Evolutionary conservation across 1,140 invertebrate genomes (phyloP), one percentile per base, ranked within the genome.

Genomic region (Frieseomelitta varia): DNA sequence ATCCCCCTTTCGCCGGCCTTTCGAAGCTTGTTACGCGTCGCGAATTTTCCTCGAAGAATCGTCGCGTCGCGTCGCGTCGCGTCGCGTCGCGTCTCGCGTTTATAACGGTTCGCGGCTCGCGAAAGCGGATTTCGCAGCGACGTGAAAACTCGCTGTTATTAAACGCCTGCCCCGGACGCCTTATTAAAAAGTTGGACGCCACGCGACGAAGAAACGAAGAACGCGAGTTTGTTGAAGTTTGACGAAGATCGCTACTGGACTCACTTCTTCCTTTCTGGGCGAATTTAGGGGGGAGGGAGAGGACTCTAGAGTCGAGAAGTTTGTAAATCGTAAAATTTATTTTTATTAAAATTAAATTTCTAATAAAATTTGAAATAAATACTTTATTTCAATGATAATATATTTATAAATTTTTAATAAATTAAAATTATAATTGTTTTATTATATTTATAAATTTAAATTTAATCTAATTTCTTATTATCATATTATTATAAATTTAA

Each of bases 131-230:
- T 56, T 69, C 24, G 10, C 24, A 72, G 12, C 10, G 30, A 8
- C 17, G 76, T 21, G 14, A 6, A 24, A 67, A 47, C 30, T 34
- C 27, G 47, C 1, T 4, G 47, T 30, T 15, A n/a, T 69, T 69
- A 14, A 53, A 78, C n/a, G n/a, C 30, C 30, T 30, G 76, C 19
- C 76, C 1, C 76, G 47, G 10, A 53, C 61, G 76, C 47, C 61
- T 78, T 78, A 79, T 79, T 79, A 79, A 69, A 79, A 79, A 27
- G 65, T 79, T 79, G 17, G 39, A 47, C 39, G 21, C 2, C 17
- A 12, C 76, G 27, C 24, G 30, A 39, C 75, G 56, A 19, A n/a
- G 24, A 4, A 2, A 27, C 34, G 12, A 17, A 15, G 1, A 2
- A 27, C 34, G 12, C 1, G 58, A 24, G 63, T 21, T 21, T 11